Conservation (phyloP, 2,113 vertebrate genomes). For the Phalacrocorax brasilianus region DNA sequence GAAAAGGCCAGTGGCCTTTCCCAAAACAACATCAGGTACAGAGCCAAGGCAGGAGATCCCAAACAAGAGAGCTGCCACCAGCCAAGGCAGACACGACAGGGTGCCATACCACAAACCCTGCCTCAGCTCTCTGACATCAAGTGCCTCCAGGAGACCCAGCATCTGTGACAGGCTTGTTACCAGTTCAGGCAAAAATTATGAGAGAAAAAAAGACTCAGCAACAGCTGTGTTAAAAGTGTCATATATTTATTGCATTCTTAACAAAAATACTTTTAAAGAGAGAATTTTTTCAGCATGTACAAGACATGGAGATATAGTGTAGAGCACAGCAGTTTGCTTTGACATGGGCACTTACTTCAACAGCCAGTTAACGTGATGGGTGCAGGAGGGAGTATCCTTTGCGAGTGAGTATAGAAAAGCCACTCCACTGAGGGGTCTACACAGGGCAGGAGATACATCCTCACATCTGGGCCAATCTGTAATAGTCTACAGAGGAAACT, state of each 20-base stretch:
- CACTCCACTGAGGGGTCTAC: not conserved
- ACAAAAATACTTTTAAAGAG: conserved; percentile 72
- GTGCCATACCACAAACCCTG: not conserved
- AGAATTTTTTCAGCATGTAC: conserved; percentile 51
- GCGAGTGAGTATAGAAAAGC: conserved; percentile 36
- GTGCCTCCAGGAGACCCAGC: not conserved
- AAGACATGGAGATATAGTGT: conserved; percentile 16
- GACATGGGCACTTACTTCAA: conserved; percentile 40
- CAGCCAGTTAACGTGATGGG: not conserved
- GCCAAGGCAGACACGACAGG: not conserved
- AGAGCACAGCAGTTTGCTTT: conserved; percentile 37
- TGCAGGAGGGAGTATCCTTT: conserved; percentile 11
- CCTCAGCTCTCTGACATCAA: not conserved
- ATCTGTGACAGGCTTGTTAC: not conserved
- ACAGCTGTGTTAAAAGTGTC: conserved; percentile 60
- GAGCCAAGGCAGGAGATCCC: not conserved
- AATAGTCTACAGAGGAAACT: conserved; percentile 40
- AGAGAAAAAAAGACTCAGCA: conserved; percentile 45
- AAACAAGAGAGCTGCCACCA: not conserved
- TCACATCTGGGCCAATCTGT: not conserved
- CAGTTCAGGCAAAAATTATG: not conserved
- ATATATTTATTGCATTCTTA: conserved; percentile 77
- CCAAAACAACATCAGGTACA: rapidly evolving
- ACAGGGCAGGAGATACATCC: not conserved
- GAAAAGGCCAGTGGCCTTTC: not conserved